Conservation (phyloP, 2,888 invertebrate genomes). For the Pandemis cinnamomeana region DNA sequence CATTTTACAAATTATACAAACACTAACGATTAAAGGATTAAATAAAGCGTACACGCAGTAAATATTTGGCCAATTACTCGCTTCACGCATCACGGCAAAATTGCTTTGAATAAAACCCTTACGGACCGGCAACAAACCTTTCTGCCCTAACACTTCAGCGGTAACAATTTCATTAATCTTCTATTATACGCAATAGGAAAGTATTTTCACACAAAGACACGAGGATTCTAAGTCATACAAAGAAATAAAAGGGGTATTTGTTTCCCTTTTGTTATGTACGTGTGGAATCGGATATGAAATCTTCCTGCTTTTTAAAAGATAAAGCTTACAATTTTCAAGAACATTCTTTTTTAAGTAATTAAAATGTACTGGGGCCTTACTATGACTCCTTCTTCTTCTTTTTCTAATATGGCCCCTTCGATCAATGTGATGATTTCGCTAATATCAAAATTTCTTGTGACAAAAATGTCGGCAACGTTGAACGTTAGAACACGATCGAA, state of each 20-base stretch:
- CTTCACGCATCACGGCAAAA: slow-evolving; percentile 10
- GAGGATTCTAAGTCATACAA: background rate
- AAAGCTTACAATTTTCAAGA: background rate
- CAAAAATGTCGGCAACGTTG: too few species aligned
- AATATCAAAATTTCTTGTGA: too few species aligned
- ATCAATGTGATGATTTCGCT: too few species aligned
- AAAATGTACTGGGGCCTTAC: too few species aligned
- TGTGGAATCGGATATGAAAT: background rate
- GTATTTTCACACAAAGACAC: background rate
- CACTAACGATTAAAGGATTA: background rate
- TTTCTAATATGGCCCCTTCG: too few species aligned
- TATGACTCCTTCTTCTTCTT: too few species aligned
- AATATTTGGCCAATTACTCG: slow-evolving; percentile 21
- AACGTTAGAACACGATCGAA: too few species aligned
- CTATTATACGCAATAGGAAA: slow-evolving; percentile 3
- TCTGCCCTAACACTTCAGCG: slow-evolving; percentile 10
- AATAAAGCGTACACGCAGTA: background rate
- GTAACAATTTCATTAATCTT: slow-evolving; percentile 31
- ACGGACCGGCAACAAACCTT: slow-evolving; percentile 27
- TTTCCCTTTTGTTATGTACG: background rate
- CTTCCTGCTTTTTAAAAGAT: background rate
- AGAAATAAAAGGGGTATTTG: background rate
- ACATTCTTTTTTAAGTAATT: too few species aligned
- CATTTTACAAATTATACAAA: background rate
- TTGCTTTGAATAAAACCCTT: slow-evolving; percentile 11